Conservation (phyloP, 2,113 vertebrate genomes). For the Epinephelus lanceolatus region DNA sequence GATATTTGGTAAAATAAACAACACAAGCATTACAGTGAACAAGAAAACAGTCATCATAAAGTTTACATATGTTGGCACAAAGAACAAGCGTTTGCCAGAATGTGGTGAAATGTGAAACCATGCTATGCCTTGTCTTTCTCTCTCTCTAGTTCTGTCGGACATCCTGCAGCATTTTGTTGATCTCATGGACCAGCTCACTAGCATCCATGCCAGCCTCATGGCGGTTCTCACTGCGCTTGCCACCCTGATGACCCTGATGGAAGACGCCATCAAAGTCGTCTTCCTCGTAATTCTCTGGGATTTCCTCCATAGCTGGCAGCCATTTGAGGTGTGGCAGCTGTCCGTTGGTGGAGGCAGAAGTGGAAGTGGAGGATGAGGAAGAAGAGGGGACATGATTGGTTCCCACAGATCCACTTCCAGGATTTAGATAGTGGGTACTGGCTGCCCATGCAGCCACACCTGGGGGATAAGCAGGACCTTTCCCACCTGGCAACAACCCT, state of each 20-base stretch:
- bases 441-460: conserved; percentile 97
- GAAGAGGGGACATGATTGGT: conserved; percentile 59
- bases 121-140: not conserved
- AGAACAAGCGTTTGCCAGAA: conserved; percentile 48
- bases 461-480: conserved; percentile 89
- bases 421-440: conserved; percentile 94
- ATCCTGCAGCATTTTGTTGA: conserved; percentile 97
- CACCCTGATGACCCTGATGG: conserved; percentile 86
- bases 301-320: conserved; percentile 99
- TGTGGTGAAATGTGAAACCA: conserved; percentile 52
- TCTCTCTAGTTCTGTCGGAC: conserved; percentile 91
- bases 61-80: conserved; percentile 64
- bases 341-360: conserved; percentile 66
- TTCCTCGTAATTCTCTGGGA: conserved; percentile 97
- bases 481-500: conserved; percentile 87
- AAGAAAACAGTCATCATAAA: conserved; percentile 44
- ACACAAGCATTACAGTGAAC: conserved; percentile 68
- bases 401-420: conserved; percentile 82
- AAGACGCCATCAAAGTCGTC: conserved; percentile 96
- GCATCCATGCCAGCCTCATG: conserved; percentile 93
- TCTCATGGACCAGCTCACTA: conserved; percentile 96
- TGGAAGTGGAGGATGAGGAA: conserved; percentile 47
- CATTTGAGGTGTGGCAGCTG: conserved; percentile 93
- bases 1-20: conserved; percentile 68
- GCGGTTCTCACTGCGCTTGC: conserved; percentile 86